Evolutionary conservation across 2,797 vertebrate species (phyloP).

Genomic region (Semaprochilodus insignis): DNA sequence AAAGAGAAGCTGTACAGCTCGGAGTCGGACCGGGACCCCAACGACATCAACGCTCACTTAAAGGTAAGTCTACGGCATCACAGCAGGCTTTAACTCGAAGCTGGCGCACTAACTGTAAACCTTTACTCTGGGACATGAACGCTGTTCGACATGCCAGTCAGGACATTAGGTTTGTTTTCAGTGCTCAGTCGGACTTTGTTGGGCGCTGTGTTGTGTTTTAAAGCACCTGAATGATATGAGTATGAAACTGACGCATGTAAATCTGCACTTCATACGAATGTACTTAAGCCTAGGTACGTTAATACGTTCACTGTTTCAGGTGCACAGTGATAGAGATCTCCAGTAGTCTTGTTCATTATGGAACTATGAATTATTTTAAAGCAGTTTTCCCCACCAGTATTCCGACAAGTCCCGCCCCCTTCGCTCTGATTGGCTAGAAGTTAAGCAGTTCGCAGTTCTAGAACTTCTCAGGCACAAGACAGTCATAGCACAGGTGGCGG

Average conservation of each 20-base stretch:
- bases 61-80: slow-evolving; percentile 76
- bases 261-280: background rate
- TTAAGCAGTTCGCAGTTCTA: background rate
- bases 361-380: background rate
- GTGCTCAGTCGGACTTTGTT: background rate
- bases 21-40: slow-evolving; percentile 80
- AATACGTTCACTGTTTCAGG: background rate
- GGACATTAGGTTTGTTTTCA: background rate
- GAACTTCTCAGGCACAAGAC: background rate
- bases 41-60: slow-evolving; percentile 83
- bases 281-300: background rate
- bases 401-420: background rate
- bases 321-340: background rate
- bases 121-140: too few species aligned
- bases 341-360: background rate
- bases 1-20: slow-evolving; percentile 69
- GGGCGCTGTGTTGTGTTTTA: too few species aligned
- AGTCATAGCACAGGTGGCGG: background rate
- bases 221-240: background rate
- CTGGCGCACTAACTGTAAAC: background rate
- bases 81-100: background rate
- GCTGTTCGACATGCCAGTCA: background rate
- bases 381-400: background rate
- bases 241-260: too few species aligned
- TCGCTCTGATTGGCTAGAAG: background rate